A percentile compares a stretch with the other conserved stretches of the same genome.
These are phyloP conservation scores for Brachionus rotundiformis DNA, from an alignment of 1,140 invertebrate species.

Conservation along the genomic window DNA sequence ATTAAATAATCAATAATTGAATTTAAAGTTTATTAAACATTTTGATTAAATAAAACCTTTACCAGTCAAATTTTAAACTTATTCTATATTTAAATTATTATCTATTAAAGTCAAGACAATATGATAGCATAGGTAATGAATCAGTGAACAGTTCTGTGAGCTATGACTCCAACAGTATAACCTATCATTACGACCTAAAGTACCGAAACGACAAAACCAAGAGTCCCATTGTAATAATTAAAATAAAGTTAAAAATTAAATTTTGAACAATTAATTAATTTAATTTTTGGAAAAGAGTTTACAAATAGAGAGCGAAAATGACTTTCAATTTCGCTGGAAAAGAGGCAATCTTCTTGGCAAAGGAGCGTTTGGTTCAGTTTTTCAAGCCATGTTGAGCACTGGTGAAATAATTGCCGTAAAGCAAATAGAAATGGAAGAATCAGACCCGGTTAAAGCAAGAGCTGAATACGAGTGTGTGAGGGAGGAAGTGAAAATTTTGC, in stretches of 20 bases:
- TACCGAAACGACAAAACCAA: constrained; percentile 17
- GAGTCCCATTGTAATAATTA: constrained; percentile 26
- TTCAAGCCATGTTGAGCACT: constrained; percentile 61
- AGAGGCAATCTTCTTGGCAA: constrained; percentile 62
- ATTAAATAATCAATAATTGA: too few species aligned
- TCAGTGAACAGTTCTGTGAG: neutral
- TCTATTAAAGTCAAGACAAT: constrained; percentile 10
- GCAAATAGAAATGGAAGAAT: constrained; percentile 62
- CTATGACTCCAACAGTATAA: constrained; percentile 34
- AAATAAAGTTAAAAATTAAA: constrained; percentile 5
- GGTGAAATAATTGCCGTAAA: constrained; percentile 64
- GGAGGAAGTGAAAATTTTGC: constrained; percentile 63
- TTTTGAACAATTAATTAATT: neutral
- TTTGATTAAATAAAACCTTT: neutral
- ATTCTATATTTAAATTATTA: neutral
- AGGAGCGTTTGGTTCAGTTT: constrained; percentile 63
- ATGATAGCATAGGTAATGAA: constrained; percentile 28
- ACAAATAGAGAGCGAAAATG: constrained; percentile 35
- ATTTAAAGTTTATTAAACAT: too few species aligned
- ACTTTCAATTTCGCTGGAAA: constrained; percentile 57
- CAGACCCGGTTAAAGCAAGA: constrained; percentile 59
- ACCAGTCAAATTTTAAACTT: neutral
- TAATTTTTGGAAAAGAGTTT: neutral
- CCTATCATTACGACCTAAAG: constrained; percentile 26
- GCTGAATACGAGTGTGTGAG: constrained; percentile 63